These are phyloP conservation scores for Macropis europaea DNA, from an alignment of 2,888 invertebrate genomes.

Conservation along the genomic window DNA sequence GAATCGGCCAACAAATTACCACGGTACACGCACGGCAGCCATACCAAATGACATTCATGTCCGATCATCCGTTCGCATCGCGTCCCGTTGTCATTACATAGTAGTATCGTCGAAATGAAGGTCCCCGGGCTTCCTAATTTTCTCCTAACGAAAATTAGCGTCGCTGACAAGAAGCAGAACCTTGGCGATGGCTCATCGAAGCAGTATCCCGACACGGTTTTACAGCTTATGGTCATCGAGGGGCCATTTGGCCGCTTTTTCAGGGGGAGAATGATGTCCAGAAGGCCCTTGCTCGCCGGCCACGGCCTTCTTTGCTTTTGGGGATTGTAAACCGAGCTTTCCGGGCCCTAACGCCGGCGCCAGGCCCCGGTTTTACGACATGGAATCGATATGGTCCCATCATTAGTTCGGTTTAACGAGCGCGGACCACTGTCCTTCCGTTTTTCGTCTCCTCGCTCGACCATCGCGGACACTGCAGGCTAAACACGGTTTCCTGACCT, in stretches of 20 bases:
- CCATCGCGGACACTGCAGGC: too few relatives aligned
- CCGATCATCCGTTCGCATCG: neutral
- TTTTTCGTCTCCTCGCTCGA: slow-evolving; percentile 1
- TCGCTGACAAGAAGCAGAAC: slow-evolving; percentile 45
- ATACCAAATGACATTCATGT: slow-evolving; percentile 2
- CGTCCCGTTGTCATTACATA: slow-evolving; percentile 8
- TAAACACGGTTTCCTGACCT: too few relatives aligned
- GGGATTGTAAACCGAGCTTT: slow-evolving; percentile 60
- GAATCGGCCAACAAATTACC: slow-evolving; percentile 25
- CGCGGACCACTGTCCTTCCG: slow-evolving; percentile 40
- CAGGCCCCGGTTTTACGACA: slow-evolving; percentile 66
- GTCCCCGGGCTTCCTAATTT: slow-evolving; percentile 31
- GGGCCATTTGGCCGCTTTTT: slow-evolving; percentile 61
- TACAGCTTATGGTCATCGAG: slow-evolving; percentile 59
- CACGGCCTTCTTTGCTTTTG: slow-evolving; percentile 40
- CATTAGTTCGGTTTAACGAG: slow-evolving; percentile 62
- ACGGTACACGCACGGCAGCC: slow-evolving; percentile 2
- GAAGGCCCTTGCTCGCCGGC: slow-evolving; percentile 59
- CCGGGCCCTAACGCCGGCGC: slow-evolving; percentile 63
- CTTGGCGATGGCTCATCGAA: slow-evolving; percentile 25
- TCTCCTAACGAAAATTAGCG: slow-evolving; percentile 40
- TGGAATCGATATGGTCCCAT: slow-evolving; percentile 50
- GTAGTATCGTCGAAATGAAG: slow-evolving; percentile 1
- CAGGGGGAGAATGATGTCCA: slow-evolving; percentile 58
- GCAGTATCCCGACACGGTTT: slow-evolving; percentile 47